A percentile compares a stretch with the other conserved stretches of the same genome.
These are phyloP conservation scores for Parnassius glacialis DNA, from an alignment of 2,888 invertebrate species.

Conservation along the genomic window DNA sequence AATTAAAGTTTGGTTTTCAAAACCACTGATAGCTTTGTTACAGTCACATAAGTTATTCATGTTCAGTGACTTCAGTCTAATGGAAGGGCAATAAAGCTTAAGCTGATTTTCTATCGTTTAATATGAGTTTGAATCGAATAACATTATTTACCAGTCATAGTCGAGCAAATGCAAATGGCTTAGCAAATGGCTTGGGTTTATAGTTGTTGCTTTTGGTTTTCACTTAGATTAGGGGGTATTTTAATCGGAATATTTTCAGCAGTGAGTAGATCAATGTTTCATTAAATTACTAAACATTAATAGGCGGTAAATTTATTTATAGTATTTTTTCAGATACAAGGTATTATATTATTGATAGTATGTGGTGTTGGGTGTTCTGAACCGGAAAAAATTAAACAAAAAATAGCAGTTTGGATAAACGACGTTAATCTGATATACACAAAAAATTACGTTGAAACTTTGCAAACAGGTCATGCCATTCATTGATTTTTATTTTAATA, in stretches of 20 bases:
- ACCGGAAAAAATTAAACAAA: conserved; percentile 42
- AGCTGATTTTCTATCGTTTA: not conserved
- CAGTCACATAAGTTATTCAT: not conserved
- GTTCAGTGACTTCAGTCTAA: not conserved
- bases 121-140: not conserved
- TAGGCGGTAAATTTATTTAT: not conserved
- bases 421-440: conserved; percentile 53
- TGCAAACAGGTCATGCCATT: conserved; percentile 46
- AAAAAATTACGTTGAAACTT: conserved; percentile 48
- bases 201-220: conserved; percentile 76
- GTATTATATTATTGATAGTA: conserved; percentile 40
- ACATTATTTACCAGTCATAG: not conserved
- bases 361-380: conserved; percentile 47
- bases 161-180: too few relatives aligned
- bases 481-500: not conserved
- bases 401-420: conserved; percentile 45
- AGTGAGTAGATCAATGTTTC: conserved; percentile 42
- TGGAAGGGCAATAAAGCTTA: not conserved
- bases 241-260: conserved; percentile 62
- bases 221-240: conserved; percentile 67
- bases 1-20: conserved; percentile 2
- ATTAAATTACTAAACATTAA: not conserved
- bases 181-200: conserved; percentile 65
- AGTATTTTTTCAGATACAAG: conserved; percentile 54
- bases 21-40: conserved; percentile 3